Evolutionary conservation across 1,140 invertebrate genomes (phyloP), one percentile per base, ranked within the genome.

Genomic region (Drosophila ambigua): DNA sequence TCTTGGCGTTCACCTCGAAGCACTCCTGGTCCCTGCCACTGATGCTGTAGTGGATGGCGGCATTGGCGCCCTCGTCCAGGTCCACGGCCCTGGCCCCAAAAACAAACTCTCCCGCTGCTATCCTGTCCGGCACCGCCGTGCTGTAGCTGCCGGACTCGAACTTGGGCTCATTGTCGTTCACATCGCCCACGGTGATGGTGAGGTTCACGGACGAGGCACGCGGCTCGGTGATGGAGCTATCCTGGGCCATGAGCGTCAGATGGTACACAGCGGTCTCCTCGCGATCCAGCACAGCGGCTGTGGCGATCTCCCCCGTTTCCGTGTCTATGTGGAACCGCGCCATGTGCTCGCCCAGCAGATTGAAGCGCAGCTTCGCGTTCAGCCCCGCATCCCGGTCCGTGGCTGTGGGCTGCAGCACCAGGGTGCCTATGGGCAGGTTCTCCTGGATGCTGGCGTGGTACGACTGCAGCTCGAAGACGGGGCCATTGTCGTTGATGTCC

Each of bases 401-500:
- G 5, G 97, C 97, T 48, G 93, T 91, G 5, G 96, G 95, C 73
- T 94, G 94, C 2, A 96, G 92, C 8, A 98, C 95, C 76, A 94
- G 93, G 0, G 96, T 95, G 24, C 95, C 96, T 8, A 94, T 79
- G 1, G 95, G 94, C 39, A 95, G 92, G 91, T 98, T 97, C 93
- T 98, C 97, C 50, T 93, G 93, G 0, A 98, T 94, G 24, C 91
- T 94, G 1, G 96, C 95, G 77, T 94, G 94, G 91, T 98, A 98
- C 24, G 95, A 95, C 80, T 96, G 95, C 61, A 96, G 93, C 76
- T 95, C 95, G 82, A 97, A 97, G 76, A 96, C 94, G 0, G 98
- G 98, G 78, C 94, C 95, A 91, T 98, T 97, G 92, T 99, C 98
- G 91, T 99, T 99, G 31, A 98, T 95, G 91, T 99, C 98, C 92